A percentile compares a stretch with the other conserved stretches of the same genome.
Conservation (phyloP, 2,113 vertebrate genomes). For the Labeo catla region DNA sequence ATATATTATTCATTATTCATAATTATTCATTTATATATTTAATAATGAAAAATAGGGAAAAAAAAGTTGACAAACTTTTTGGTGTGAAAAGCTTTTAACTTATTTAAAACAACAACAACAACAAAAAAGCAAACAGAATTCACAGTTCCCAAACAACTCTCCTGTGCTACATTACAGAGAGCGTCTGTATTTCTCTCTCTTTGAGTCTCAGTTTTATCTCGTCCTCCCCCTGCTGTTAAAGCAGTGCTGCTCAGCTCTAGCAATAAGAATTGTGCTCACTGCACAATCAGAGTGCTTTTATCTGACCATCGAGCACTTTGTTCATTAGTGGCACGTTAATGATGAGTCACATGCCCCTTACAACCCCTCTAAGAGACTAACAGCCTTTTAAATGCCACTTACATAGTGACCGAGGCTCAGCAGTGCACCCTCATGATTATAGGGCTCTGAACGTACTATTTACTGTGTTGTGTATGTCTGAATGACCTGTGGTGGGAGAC, state of each 20-base stretch:
- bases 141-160: background rate
- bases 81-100: background rate
- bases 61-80: background rate
- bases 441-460: background rate
- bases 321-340: conserved; percentile 22
- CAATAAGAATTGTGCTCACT: background rate
- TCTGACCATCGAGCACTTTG: background rate
- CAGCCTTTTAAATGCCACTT: conserved; percentile 24
- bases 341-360: conserved; percentile 26
- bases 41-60: no score
- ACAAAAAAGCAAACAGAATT: background rate
- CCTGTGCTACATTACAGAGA: background rate
- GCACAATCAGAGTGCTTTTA: conserved; percentile 15
- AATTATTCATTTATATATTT: no score
- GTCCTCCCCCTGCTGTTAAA: conserved; percentile 16
- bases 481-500: background rate
- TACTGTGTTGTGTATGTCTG: background rate
- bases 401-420: background rate
- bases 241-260: background rate
- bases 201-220: background rate
- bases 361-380: conserved; percentile 23
- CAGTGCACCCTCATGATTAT: background rate
- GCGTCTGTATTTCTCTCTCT: background rate
- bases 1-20: no score
- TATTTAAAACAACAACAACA: no score